These are phyloP conservation scores for Darevskia mixta DNA, from an alignment of 2,797 vertebrate genomes.

Conservation along the genomic window DNA sequence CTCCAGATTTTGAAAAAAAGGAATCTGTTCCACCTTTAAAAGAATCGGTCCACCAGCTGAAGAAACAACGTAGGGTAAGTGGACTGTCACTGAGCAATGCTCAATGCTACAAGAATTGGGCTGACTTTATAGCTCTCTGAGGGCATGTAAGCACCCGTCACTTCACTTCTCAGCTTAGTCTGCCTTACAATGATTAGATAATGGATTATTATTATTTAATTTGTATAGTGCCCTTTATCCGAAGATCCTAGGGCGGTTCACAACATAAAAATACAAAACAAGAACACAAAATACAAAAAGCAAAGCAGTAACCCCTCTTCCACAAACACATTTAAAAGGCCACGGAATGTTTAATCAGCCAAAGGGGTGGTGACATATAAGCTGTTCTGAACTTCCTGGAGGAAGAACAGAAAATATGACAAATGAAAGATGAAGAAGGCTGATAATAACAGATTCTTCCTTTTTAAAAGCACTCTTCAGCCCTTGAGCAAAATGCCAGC, in stretches of 20 bases:
- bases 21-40: slow-evolving; percentile 87
- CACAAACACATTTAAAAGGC: too few relatives aligned
- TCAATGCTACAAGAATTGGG: background rate
- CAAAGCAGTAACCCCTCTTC: too few relatives aligned
- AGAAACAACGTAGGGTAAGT: slow-evolving; percentile 89
- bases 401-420: background rate
- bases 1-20: slow-evolving; percentile 93
- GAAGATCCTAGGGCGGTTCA: too few relatives aligned
- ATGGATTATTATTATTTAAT: background rate
- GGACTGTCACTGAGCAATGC: background rate
- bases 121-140: background rate
- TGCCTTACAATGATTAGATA: background rate
- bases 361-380: background rate
- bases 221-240: too few relatives aligned
- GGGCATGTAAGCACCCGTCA: background rate
- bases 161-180: background rate
- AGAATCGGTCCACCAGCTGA: slow-evolving; percentile 86
- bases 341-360: too few relatives aligned
- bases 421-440: background rate
- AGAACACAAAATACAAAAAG: background rate
- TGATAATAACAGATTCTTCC: background rate
- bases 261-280: background rate
- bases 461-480: background rate
- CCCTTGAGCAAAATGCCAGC: background rate
- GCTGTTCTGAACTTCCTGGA: background rate